These are phyloP conservation scores for Metaphire vulgaris DNA, from an alignment of 1,140 invertebrate genomes.

Conservation along the genomic window DNA sequence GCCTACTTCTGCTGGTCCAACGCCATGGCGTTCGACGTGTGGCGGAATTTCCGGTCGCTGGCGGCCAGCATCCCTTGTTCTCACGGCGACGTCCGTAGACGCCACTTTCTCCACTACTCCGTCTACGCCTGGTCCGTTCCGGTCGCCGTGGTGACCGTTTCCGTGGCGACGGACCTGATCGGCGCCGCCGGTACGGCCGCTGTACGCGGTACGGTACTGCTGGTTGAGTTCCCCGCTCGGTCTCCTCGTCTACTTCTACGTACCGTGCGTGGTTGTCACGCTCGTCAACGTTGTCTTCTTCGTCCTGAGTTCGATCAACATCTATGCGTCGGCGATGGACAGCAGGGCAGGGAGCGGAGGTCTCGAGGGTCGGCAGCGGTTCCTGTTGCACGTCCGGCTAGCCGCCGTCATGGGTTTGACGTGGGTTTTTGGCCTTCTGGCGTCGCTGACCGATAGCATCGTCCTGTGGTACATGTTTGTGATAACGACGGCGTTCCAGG, in stretches of 20 bases:
- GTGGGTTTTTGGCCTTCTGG: constrained; percentile 44
- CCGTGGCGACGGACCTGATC: constrained; percentile 51
- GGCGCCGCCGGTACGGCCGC: constrained; percentile 18
- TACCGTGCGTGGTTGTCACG: constrained; percentile 41
- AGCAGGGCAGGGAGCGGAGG: background rate
- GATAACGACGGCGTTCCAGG: constrained; percentile 36
- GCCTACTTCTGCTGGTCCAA: constrained; percentile 59
- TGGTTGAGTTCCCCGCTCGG: constrained; percentile 48
- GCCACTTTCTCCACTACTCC: constrained; percentile 54
- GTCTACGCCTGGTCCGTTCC: constrained; percentile 55
- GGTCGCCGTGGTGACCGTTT: constrained; percentile 48
- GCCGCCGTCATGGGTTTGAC: constrained; percentile 46
- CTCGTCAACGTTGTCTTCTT: constrained; percentile 42
- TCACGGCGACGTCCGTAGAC: constrained; percentile 14
- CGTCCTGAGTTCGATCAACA: constrained; percentile 49
- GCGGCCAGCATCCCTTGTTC: constrained; percentile 33
- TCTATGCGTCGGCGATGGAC: constrained; percentile 40
- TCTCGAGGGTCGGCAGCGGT: constrained; percentile 30
- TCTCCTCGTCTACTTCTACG: constrained; percentile 43
- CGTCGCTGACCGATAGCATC: constrained; percentile 29
- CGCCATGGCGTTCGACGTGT: constrained; percentile 58
- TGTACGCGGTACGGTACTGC: constrained; percentile 41
- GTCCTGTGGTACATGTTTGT: constrained; percentile 35
- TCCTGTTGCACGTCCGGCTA: constrained; percentile 56
- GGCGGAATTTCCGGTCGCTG: constrained; percentile 56